These are phyloP conservation scores for Ptychochromis oligacanthus DNA, from an alignment of 2,113 vertebrate species.

Conservation along the genomic window DNA sequence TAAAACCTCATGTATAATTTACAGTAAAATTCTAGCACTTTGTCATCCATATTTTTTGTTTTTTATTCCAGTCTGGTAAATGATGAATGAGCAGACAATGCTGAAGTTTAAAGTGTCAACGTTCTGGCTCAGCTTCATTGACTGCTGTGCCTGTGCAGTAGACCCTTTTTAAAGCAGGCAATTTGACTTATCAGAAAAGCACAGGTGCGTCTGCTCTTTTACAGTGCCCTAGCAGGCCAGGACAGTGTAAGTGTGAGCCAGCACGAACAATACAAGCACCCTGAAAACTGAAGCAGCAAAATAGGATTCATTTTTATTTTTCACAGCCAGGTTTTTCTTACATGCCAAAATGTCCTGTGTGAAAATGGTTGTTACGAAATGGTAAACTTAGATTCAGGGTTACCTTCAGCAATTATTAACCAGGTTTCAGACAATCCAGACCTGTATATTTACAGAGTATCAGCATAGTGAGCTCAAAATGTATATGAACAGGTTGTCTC, in stretches of 20 bases:
- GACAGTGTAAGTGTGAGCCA: neutral
- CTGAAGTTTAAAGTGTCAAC: neutral
- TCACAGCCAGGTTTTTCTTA: neutral
- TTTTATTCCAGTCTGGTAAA: neutral
- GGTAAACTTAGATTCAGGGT: neutral
- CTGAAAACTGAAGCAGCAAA: constrained; percentile 3
- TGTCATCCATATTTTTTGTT: no score
- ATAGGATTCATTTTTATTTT: neutral
- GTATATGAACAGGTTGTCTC: no score
- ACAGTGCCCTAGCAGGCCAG: neutral
- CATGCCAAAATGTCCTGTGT: neutral
- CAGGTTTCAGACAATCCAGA: neutral
- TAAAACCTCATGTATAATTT: neutral
- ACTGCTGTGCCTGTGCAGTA: neutral
- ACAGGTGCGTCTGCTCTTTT: neutral
- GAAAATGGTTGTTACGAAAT: neutral
- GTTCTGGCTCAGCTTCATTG: neutral
- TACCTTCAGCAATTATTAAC: rapidly evolving
- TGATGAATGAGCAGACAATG: neutral
- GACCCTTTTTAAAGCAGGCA: neutral
- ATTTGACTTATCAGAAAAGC: neutral
- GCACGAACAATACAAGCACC: neutral
- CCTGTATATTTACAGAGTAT: neutral
- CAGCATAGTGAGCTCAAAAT: neutral
- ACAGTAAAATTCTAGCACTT: neutral